Base-by-base conservation (phyloP, 2,888 invertebrate genomes). In the Scaptomyza polygonia region DNA sequence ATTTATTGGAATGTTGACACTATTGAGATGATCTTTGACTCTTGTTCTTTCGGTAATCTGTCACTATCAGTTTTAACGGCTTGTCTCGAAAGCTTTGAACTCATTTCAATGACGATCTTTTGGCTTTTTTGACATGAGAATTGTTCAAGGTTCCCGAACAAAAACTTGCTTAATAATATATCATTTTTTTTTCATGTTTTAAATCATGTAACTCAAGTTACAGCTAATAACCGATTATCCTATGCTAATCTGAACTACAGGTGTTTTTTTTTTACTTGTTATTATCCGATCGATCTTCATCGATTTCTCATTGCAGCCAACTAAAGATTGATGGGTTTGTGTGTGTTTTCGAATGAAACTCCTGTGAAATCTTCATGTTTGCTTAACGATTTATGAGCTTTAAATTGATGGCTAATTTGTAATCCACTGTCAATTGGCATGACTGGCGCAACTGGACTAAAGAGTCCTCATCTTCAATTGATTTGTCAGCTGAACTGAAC, bases 331-430 rank as follows among this genome's bases (percentile, higher is more conserved):
- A 83, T 80, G 69, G 34, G 36, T 39, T 44, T 45, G 47, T 48
- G 47, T 58, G 56, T 67, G n/a, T 49, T 12, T 29, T 29, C 3
- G 5, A 48, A 25, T 52, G 16, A 12, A 47, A 30, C 48, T 49
- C 39, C 30, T 18, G 32, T 40, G 49, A 30, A 34, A 45, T 45
- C 36, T 3, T n/a, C 3, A 32, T 36, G 44, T 32, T 66, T 52
- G 69, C 45, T 25, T 34, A 42, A 62, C 72, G 75, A 80, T 84
- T 84, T 69, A 80, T 80, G 80, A 72, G 84, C 62, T 49, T 72
- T 55, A 67, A 75, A 72, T 66, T 69, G 84, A 70, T 66, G 61
- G 67, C 67, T 79, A 71, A 77, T 83, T 79, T 77, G 75, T 71
- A 66, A 66, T 66, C 58, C 71, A 53, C 45, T 75, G 67, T 63